A percentile compares a stretch with the other conserved stretches of the same genome.
phyloP scores from a whole-genome alignment of 2,113 vertebrate species.

The Ariopsis seemanni region DNA sequence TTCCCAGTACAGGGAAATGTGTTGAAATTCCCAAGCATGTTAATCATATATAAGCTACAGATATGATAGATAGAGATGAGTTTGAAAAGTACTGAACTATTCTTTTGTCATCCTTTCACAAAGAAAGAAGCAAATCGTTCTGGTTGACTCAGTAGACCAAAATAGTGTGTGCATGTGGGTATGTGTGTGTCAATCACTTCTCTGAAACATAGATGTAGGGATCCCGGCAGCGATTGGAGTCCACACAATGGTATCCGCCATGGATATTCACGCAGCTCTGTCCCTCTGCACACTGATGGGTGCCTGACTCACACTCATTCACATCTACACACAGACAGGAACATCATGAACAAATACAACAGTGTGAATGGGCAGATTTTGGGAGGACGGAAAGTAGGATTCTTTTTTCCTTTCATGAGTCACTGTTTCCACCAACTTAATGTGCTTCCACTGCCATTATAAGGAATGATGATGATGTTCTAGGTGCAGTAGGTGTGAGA shows the following conservation, averaged over 20 bases:
- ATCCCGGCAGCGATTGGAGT: slow-evolving; percentile 80
- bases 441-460: slow-evolving; percentile 2
- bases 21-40: not conserved
- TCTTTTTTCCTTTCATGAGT: slow-evolving; percentile 4
- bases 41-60: not conserved
- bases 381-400: not conserved
- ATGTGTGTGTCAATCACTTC: slow-evolving; percentile 75
- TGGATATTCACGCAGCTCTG: slow-evolving; percentile 87
- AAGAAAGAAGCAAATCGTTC: not conserved
- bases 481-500: slow-evolving; percentile 17
- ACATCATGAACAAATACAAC: not conserved
- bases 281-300: slow-evolving; percentile 77
- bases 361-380: slow-evolving; percentile 28
- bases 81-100: not conserved
- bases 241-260: slow-evolving; percentile 85
- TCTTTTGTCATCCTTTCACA: not conserved
- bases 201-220: slow-evolving; percentile 86
- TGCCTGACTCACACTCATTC: slow-evolving; percentile 84
- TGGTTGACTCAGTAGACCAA: not conserved
- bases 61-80: not conserved
- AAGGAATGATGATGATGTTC: not conserved
- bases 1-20: not conserved
- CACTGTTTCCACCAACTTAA: slow-evolving; percentile 19
- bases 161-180: slow-evolving; percentile 1
- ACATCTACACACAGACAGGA: slow-evolving; percentile 72